Base-by-base conservation (phyloP, 2,113 vertebrate genomes). In the Vimba vimba region DNA sequence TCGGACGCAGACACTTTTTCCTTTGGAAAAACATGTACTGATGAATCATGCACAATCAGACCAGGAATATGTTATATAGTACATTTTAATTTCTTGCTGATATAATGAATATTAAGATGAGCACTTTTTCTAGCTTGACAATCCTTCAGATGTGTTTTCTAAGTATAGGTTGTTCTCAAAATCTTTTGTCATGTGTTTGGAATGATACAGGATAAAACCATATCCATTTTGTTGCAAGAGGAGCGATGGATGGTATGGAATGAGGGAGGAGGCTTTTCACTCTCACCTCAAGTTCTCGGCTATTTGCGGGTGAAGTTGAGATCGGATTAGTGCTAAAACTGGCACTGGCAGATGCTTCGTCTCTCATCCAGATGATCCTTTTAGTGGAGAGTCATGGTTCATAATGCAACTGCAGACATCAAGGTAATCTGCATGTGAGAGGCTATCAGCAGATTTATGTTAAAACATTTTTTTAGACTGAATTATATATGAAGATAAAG, bases 261-360 rank as follows among this genome's bases (percentile, higher is more conserved):
- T 71, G 36, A 55, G 21, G 47, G 19, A 71, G 59, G n/a, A 60
- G 17, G 23, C 59, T 85, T 87, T 86, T 83, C 66, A 83, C 73
- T 71, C 55, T 82, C 11, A 17, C 33, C 36, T 33, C 10, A 6
- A 79, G 39, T 81, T 89, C 71, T 83, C 66, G 0, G 33, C 47
- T 68, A 89, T 86, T 82, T 79, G 81, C 47, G 52, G 27, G n/a
- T 60, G 74, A 85, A 90, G 86, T 83, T 83, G 90, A 89, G 91
- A 93, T 86, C 30, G 89, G 92, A 94, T 94, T 93, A 93, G 86
- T 47, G 84, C 79, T 93, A 92, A 93, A 89, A 89, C 80, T 84
- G 85, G 50, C 81, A 25, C 9, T 62, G 43, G 33, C 91, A 92
- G 92, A 90, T 91, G 90, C 86, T 69, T 85, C 3, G 4, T 73